A percentile compares a stretch with the other conserved stretches of the same genome.
phyloP scores from a whole-genome alignment of 2,888 invertebrate genomes.

The Apeira syringaria region DNA sequence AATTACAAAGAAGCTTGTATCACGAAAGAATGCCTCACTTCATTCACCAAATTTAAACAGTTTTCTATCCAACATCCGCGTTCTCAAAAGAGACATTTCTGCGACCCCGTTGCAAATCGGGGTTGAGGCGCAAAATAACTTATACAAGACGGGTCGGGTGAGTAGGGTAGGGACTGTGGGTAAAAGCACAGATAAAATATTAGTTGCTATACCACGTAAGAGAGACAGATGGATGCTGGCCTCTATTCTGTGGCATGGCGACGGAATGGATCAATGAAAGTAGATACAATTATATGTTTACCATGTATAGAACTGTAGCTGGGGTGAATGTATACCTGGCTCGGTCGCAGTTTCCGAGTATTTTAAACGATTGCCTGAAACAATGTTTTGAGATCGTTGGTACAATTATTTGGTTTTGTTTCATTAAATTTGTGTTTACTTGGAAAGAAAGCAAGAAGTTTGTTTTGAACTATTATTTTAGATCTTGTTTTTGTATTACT shows the following conservation, averaged over 20 bases:
- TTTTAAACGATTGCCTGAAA: neutral
- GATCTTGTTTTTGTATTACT: too few relatives aligned
- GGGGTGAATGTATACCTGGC: neutral
- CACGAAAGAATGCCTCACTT: neutral
- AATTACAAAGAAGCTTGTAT: neutral
- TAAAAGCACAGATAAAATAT: neutral
- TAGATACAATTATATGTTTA: neutral
- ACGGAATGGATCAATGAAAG: slow-evolving; percentile 14
- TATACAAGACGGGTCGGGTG: neutral
- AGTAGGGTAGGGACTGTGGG: neutral
- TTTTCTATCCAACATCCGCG: neutral
- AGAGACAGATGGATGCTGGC: slow-evolving; percentile 7
- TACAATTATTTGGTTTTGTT: neutral
- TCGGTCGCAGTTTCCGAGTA: too few relatives aligned
- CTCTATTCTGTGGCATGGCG: slow-evolving; percentile 12
- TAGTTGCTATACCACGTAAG: neutral
- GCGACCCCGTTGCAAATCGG: slow-evolving; percentile 10
- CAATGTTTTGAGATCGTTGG: neutral
- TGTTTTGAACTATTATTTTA: too few relatives aligned
- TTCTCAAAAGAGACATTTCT: slow-evolving; percentile 4
- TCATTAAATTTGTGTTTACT: too few relatives aligned
- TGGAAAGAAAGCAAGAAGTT: too few relatives aligned
- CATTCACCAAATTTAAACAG: neutral
- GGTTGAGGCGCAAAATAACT: neutral
- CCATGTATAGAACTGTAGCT: neutral